A percentile compares a stretch with the other conserved stretches of the same genome.
phyloP scores from a whole-genome alignment of 1,140 invertebrate genomes.

The Drusus annulatus region DNA sequence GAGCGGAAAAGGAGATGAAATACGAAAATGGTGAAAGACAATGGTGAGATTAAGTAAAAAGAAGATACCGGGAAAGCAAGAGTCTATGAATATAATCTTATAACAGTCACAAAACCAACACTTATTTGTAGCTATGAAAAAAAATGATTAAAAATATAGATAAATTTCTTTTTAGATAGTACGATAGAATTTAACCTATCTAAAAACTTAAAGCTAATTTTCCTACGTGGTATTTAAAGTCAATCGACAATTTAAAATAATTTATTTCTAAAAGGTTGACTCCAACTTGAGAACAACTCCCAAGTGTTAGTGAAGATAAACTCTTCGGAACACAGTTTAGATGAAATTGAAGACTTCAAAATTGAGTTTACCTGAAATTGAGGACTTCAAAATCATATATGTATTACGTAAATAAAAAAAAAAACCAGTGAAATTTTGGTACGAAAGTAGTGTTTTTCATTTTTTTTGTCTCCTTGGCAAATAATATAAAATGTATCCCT shows the following conservation, averaged over 20 bases:
- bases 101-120: slow-evolving; percentile 19
- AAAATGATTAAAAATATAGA: slow-evolving; percentile 1
- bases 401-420: no score
- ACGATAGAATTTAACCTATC: slow-evolving; percentile 23
- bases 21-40: background rate
- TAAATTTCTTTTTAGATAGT: background rate
- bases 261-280: slow-evolving; percentile 7
- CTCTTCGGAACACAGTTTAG: no score
- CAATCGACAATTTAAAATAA: slow-evolving; percentile 12
- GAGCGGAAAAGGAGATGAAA: background rate
- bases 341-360: no score
- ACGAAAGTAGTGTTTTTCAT: no score
- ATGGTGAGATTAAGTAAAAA: background rate
- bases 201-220: slow-evolving; percentile 19
- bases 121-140: slow-evolving; percentile 8
- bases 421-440: no score
- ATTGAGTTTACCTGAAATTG: no score
- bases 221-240: slow-evolving; percentile 9
- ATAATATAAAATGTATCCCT: no score
- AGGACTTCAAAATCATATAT: no score
- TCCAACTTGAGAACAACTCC: background rate
- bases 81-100: background rate
- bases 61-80: background rate
- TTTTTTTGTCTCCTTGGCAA: no score
- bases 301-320: background rate